A percentile compares a stretch with the other conserved stretches of the same genome.
These are phyloP conservation scores for Cephus cinctus DNA, from an alignment of 1,140 invertebrate species.

Conservation along the genomic window DNA sequence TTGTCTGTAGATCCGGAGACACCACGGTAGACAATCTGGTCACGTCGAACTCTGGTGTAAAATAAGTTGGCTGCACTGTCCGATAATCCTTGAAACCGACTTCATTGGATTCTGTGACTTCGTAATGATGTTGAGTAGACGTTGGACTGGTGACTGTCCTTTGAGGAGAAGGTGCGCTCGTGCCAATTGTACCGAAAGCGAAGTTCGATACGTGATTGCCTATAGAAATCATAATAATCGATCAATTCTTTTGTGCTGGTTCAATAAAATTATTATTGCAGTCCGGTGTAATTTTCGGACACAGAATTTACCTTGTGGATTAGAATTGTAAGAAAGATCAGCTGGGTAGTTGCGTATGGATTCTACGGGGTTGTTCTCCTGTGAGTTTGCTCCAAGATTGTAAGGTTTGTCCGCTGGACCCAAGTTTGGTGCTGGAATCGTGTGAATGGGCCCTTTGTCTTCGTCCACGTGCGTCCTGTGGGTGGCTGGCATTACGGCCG, in stretches of 20 bases:
- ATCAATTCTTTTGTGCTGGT: no score
- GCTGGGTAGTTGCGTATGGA: no score
- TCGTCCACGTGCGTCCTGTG: constrained; percentile 45
- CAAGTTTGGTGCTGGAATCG: constrained; percentile 79
- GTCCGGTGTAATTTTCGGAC: no score
- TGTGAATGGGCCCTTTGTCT: constrained; percentile 74
- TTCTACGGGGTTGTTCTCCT: constrained; percentile 17
- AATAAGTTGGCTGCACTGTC: constrained; percentile 27
- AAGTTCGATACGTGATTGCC: constrained; percentile 16
- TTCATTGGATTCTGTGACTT: constrained; percentile 43
- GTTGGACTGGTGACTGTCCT: constrained; percentile 26
- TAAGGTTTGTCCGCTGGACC: constrained; percentile 47
- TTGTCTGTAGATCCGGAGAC: constrained; percentile 34
- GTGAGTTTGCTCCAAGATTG: constrained; percentile 17
- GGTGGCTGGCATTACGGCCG: constrained; percentile 25
- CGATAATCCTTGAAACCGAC: constrained; percentile 28
- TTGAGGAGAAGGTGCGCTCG: constrained; percentile 23
- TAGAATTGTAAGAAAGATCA: no score
- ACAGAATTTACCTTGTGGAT: constrained; percentile 26
- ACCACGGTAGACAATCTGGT: constrained; percentile 27
- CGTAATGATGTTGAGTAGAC: constrained; percentile 33
- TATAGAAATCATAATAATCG: no score
- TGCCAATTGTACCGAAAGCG: constrained; percentile 20
- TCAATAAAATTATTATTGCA: no score
- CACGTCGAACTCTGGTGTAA: constrained; percentile 32